Conservation (phyloP, 2,888 invertebrate species). For the Phorcus lineatus region DNA sequence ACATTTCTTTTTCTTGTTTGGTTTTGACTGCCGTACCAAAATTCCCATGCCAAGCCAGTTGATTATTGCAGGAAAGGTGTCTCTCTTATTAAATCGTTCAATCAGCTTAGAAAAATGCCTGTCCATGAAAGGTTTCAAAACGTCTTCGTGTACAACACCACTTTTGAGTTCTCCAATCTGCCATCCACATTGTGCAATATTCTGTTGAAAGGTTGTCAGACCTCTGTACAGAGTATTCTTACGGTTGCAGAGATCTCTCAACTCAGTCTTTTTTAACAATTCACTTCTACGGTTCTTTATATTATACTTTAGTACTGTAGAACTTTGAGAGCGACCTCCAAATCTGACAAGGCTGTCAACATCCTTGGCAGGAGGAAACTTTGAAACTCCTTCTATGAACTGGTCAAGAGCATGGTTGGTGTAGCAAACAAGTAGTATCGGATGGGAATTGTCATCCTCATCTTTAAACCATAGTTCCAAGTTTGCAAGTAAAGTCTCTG, state of each 20-base stretch:
- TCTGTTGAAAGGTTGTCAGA: background rate
- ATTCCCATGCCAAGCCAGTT: background rate
- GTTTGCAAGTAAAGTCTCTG: slow-evolving; percentile 81
- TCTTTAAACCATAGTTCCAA: slow-evolving; percentile 69
- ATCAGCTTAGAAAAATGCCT: background rate
- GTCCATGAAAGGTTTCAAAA: background rate
- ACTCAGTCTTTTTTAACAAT: slow-evolving; percentile 19
- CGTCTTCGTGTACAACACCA: background rate
- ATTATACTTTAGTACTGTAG: slow-evolving; percentile 46
- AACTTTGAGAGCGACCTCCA: slow-evolving; percentile 57
- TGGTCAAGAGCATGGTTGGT: slow-evolving; percentile 72
- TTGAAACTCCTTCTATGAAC: slow-evolving; percentile 63
- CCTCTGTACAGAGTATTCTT: background rate
- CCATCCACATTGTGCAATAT: background rate
- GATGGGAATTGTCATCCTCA: slow-evolving; percentile 26
- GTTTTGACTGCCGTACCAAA: background rate
- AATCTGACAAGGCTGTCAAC: slow-evolving; percentile 47
- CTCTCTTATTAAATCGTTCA: background rate
- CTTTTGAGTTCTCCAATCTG: background rate
- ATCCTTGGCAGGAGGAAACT: slow-evolving; percentile 33
- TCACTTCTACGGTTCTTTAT: slow-evolving; percentile 30
- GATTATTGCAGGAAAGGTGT: background rate
- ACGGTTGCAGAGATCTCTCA: background rate
- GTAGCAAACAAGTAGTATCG: slow-evolving; percentile 65
- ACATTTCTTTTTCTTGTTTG: background rate